Base-by-base conservation (phyloP, 2,113 vertebrate species). In the Corythornis cristatus region DNA sequence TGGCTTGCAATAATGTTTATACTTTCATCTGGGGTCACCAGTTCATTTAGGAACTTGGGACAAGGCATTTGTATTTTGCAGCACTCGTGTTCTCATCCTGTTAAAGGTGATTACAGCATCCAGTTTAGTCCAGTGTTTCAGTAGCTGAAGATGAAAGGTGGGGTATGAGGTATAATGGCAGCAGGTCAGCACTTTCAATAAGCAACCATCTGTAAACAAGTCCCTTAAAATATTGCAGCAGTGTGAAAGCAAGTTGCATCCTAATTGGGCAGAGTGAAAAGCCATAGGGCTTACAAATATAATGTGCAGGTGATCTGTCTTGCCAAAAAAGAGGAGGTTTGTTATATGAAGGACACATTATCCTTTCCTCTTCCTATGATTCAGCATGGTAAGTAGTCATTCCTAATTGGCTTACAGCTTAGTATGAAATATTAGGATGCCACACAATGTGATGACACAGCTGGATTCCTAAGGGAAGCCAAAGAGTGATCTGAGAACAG, bases 381-480 rank as follows among this genome's bases (percentile, higher is more conserved):
- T 98, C 98, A 98, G 98, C 98, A 98, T 98, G 98, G 98, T 98
- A 99, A 98, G 98, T 98, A 98, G 98, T 98, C 99, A 98, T 98
- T 98, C 98, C 97, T 99, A 99, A 99, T 99, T 99, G 99, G 98
- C 98, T 98, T 97, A 98, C 95, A 98, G 98, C 98, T 98, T 97
- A 97, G 96, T 97, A 98, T 99, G 98, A 99, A 99, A 99, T 99
- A 99, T 99, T 98, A 98, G 98, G 97, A 98, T 98, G 98, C 98
- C 98, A 97, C 96, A 48, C 97, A 95, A 95, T 97, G 97, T 97
- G 98, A 98, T 99, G 98, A 99, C 98, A 99, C 98, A 99, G 98
- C 98, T 98, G 98, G 97, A 97, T 98, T 98, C 99, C 99, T 98
- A 77, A 92, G 99, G 99, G 98, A 98, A 96, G 96, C 96, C 94